Conservation (phyloP, 2,888 invertebrate genomes). For the Cylloceria caligata region DNA sequence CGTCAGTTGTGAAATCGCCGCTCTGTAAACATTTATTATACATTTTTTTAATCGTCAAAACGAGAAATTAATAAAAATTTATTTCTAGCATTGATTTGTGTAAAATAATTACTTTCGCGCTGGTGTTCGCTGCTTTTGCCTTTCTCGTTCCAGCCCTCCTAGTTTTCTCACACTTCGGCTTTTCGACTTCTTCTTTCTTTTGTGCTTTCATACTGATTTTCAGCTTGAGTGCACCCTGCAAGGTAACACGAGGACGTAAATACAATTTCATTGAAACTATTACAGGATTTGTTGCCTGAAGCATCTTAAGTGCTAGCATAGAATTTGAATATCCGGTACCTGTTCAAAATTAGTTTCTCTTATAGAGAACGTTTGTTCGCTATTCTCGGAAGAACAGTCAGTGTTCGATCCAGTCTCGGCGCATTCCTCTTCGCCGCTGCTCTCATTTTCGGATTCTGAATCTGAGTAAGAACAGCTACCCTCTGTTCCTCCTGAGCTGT, state of each 20-base stretch:
- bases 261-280: no score
- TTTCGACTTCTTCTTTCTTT: slow-evolving; percentile 81
- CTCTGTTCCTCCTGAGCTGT: slow-evolving; percentile 83
- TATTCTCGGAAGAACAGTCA: slow-evolving; percentile 85
- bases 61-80: not conserved
- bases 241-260: not conserved
- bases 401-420: slow-evolving; percentile 84
- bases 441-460: slow-evolving; percentile 83
- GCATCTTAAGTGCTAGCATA: not conserved
- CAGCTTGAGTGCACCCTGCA: slow-evolving; percentile 85
- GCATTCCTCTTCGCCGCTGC: slow-evolving; percentile 79
- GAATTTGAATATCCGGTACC: slow-evolving; percentile 73
- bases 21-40: slow-evolving; percentile 27
- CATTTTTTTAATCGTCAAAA: not conserved
- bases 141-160: slow-evolving; percentile 75
- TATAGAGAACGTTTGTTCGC: slow-evolving; percentile 85
- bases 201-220: slow-evolving; percentile 85
- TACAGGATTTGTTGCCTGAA: not conserved
- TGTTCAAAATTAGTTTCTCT: slow-evolving; percentile 85
- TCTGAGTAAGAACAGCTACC: slow-evolving; percentile 84
- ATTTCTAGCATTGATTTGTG: not conserved
- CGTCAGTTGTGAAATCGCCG: slow-evolving; percentile 80
- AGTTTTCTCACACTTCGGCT: slow-evolving; percentile 78
- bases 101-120: slow-evolving; percentile 76
- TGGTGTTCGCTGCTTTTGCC: slow-evolving; percentile 76